phyloP scores from a whole-genome alignment of 1,140 invertebrate species.

The Tigriopus japonicus region DNA sequence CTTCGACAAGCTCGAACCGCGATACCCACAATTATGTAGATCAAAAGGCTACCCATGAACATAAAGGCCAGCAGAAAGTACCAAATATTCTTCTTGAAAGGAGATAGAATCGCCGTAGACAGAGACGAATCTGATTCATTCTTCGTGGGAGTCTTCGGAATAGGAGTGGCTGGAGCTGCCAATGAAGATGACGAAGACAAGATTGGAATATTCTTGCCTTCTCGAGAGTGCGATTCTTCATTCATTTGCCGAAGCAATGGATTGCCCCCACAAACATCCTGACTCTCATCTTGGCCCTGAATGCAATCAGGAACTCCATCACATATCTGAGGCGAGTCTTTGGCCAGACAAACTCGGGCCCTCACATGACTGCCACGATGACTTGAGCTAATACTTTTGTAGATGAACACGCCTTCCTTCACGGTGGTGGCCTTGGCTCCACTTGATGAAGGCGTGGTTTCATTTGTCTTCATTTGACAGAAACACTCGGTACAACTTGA shows the following conservation, averaged over 20 bases:
- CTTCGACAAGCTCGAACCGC: no score
- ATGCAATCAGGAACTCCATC: constrained; percentile 3
- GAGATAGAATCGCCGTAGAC: neutral
- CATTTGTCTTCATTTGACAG: neutral
- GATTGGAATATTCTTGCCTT: neutral
- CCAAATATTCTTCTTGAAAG: neutral
- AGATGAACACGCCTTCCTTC: no score
- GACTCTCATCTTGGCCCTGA: neutral
- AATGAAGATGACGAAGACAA: neutral
- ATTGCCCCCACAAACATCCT: neutral
- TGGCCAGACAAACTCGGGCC: neutral
- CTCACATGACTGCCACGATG: neutral
- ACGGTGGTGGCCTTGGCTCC: no score
- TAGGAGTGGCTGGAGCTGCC: neutral
- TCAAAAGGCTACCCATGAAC: no score
- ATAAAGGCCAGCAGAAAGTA: no score
- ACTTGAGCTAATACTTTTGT: neutral
- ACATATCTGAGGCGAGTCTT: neutral
- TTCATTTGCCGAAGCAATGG: neutral
- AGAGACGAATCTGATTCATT: neutral
- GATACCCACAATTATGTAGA: no score
- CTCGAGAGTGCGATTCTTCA: neutral
- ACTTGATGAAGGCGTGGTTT: no score
- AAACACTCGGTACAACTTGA: constrained; percentile 1
- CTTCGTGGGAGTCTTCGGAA: neutral